phyloP scores from a whole-genome alignment of 2,888 invertebrate genomes.

The Conistra vaccinii region DNA sequence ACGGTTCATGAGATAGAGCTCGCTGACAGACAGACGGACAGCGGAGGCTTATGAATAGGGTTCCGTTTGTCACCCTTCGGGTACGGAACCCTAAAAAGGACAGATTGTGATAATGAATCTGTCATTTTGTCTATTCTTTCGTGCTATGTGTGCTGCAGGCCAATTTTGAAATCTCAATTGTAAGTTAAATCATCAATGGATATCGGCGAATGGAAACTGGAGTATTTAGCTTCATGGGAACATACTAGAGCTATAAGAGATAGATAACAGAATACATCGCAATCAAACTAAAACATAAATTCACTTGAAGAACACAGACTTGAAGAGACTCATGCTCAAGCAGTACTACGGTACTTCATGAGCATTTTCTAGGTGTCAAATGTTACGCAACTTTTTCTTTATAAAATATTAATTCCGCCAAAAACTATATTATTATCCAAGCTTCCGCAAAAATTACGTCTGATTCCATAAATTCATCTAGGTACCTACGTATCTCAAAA shows the following conservation, averaged over 20 bases:
- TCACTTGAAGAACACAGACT: neutral
- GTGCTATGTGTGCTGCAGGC: too few species aligned
- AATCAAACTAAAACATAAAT: neutral
- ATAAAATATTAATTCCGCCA: neutral
- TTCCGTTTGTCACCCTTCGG: too few species aligned
- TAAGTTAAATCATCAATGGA: neutral
- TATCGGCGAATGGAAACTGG: neutral
- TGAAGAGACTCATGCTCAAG: neutral
- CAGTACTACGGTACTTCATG: neutral
- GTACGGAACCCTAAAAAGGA: too few species aligned
- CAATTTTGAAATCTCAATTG: too few species aligned
- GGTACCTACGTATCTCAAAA: too few species aligned
- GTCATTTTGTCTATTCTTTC: too few species aligned
- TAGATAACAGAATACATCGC: neutral
- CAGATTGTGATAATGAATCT: too few species aligned
- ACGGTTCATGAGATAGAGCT: too few species aligned
- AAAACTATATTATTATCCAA: neutral
- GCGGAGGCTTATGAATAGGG: too few species aligned
- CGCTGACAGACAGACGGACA: too few species aligned
- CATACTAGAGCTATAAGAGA: neutral
- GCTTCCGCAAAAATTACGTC: neutral
- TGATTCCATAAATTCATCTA: neutral
- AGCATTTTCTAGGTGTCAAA: neutral
- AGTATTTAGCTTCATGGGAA: neutral
- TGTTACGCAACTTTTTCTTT: neutral